Evolutionary conservation across 2,797 vertebrate genomes (phyloP).

Genomic region (Fundulus diaphanus): DNA sequence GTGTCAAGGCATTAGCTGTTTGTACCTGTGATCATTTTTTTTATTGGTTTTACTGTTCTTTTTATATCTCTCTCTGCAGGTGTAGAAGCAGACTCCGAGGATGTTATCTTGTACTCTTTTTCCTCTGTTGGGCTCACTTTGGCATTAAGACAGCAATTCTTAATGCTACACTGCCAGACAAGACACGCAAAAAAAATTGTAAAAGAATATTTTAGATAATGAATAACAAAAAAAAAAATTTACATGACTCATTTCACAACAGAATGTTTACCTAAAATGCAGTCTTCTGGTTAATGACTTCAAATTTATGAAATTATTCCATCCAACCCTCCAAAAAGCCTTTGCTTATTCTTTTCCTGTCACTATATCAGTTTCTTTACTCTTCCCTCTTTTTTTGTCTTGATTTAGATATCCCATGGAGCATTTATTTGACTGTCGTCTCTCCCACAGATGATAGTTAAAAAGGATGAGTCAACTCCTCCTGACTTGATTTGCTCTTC

Average conservation of each 20-base stretch:
- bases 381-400: constrained; percentile 34
- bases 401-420: constrained; percentile 2
- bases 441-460: constrained; percentile 33
- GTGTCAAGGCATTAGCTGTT: too few species aligned
- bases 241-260: neutral
- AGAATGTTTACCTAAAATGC: neutral
- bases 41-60: too few species aligned
- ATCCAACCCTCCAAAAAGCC: neutral
- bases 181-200: too few species aligned
- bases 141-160: too few species aligned
- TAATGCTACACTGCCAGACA: too few species aligned
- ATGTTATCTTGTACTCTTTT: too few species aligned
- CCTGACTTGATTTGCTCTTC: constrained; percentile 17
- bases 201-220: neutral
- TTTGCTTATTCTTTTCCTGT: constrained; percentile 4
- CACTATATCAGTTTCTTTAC: constrained; percentile 33
- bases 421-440: constrained; percentile 35
- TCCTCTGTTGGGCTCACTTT: too few species aligned
- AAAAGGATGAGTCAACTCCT: constrained; percentile 26
- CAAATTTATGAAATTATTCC: neutral
- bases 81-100: too few species aligned
- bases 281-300: neutral
- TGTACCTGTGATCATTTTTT: too few species aligned
- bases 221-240: neutral
- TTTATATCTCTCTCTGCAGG: too few species aligned